Evolutionary conservation across 2,888 invertebrate genomes (phyloP).

Genomic region (Erebia epiphron): DNA sequence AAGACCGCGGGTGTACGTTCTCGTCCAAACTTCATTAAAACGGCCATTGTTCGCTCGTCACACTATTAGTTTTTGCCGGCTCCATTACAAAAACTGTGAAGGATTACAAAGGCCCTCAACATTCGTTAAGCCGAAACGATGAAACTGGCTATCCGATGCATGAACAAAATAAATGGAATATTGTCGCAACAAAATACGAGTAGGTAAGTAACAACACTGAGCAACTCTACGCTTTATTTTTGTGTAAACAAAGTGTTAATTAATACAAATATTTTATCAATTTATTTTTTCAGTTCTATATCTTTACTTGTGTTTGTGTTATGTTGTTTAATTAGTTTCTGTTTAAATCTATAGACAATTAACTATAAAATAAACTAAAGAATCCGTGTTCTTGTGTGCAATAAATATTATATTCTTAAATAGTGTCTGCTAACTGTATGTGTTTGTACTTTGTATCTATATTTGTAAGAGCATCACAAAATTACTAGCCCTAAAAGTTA

Average conservation of each 20-base stretch:
- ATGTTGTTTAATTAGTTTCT: too few relatives aligned
- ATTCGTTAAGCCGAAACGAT: constrained; percentile 40
- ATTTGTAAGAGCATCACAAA: too few relatives aligned
- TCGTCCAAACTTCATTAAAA: constrained; percentile 59
- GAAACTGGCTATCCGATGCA: constrained; percentile 36
- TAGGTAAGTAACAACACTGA: constrained; percentile 43
- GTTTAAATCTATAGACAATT: too few relatives aligned
- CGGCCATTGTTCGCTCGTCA: constrained; percentile 61
- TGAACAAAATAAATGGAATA: constrained; percentile 35
- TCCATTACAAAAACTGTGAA: constrained; percentile 57
- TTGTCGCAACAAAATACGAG: constrained; percentile 41
- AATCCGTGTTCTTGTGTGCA: too few relatives aligned
- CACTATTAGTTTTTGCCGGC: constrained; percentile 64
- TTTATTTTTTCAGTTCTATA: background rate
- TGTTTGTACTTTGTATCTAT: too few relatives aligned
- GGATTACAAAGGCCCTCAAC: constrained; percentile 52
- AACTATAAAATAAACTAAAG: too few relatives aligned
- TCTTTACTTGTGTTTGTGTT: background rate
- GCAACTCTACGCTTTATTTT: constrained; percentile 46
- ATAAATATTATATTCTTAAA: too few relatives aligned
- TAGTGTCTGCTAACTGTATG: too few relatives aligned
- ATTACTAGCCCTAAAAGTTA: too few relatives aligned
- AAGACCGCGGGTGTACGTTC: constrained; percentile 45
- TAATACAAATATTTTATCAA: background rate
- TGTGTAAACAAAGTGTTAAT: constrained; percentile 1